These are phyloP conservation scores for Chelonus insularis DNA, from an alignment of 1,140 invertebrate species.

Conservation along the genomic window DNA sequence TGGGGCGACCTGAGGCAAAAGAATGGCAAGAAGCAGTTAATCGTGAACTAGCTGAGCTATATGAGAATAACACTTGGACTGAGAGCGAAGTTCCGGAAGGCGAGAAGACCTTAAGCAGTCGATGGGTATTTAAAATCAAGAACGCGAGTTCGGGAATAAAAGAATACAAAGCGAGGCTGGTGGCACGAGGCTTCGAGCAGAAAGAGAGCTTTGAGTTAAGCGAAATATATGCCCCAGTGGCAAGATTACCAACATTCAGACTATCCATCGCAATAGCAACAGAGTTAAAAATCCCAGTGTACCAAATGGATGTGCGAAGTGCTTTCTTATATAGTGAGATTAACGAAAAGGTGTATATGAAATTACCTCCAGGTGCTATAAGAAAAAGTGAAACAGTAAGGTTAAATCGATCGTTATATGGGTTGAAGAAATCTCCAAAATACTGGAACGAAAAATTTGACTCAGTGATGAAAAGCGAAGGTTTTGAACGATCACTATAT, in stretches of 20 bases:
- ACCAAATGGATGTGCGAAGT: constrained; percentile 47
- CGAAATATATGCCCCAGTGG: constrained; percentile 44
- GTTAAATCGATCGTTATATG: too few species aligned
- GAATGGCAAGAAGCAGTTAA: constrained; percentile 21
- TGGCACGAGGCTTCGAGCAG: constrained; percentile 34
- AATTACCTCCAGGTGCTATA: constrained; percentile 33
- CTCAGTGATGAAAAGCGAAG: too few species aligned
- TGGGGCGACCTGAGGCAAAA: too few species aligned
- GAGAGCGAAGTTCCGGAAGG: constrained; percentile 12
- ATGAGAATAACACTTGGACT: constrained; percentile 27
- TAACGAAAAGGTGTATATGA: constrained; percentile 38
- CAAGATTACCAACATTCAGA: constrained; percentile 32
- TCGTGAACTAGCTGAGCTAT: constrained; percentile 17
- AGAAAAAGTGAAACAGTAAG: too few species aligned
- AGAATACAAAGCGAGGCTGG: constrained; percentile 39
- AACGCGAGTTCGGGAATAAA: constrained; percentile 35
- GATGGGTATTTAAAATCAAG: constrained; percentile 48
- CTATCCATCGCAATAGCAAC: constrained; percentile 12
- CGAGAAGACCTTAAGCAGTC: constrained; percentile 25
- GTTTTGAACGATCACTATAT: too few species aligned
- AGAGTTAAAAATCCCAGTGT: constrained; percentile 1
- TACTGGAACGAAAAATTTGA: too few species aligned
- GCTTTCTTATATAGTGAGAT: constrained; percentile 48
- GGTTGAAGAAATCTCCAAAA: too few species aligned
- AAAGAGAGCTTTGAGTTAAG: constrained; percentile 36